Evolutionary conservation across 1,140 invertebrate species (phyloP), one percentile per base, ranked within the genome.

Genomic region (Penaeus japonicus): DNA sequence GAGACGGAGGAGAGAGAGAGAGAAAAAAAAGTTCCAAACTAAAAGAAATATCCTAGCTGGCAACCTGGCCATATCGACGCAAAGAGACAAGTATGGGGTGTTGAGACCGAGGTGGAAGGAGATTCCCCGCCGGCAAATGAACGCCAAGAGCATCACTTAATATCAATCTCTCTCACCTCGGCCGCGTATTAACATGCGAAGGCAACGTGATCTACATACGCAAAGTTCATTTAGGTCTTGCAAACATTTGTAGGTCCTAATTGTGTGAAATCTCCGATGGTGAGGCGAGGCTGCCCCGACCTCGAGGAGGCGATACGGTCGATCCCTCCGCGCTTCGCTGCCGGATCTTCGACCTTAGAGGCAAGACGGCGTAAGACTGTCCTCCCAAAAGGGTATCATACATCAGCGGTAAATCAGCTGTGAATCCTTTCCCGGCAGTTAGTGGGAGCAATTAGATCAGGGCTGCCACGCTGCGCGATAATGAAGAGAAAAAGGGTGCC

Each of bases 391-490:
- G 62, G 39, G 65, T 70, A 82, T 88, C 79, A 88, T 88, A 88
- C 79, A 88, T 88, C 86, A 83, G 86, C 62, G 22, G 86, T 88
- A 88, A 83, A 88, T 88, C 80, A 88, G 77, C 79, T 88, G 86
- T 88, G 86, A 88, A 88, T 88, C 86, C 86, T 88, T 88, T 65
- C 53, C 57, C 80, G 86, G 86, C 86, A 83, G 86, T 88, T 88
- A 88, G 86, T 88, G 86, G 86, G 47, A 70, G 86, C 86, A 88
- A 88, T 88, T 88, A 88, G 86, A 88, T 88, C 86, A 73, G 27
- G 47, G 86, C 79, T 88, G 86, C 86, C 86, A 88, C 86, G 86
- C 18, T 83, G 80, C 65, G 86, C 80, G 86, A 88, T 83, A 83
- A 87, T 87, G 79, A 83, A 83, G 65, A 87, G 86, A 77, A 83